Evolutionary conservation across 2,797 vertebrate genomes (phyloP), one percentile per base, ranked within the genome.

Genomic region (Anisognathus igniventris): DNA sequence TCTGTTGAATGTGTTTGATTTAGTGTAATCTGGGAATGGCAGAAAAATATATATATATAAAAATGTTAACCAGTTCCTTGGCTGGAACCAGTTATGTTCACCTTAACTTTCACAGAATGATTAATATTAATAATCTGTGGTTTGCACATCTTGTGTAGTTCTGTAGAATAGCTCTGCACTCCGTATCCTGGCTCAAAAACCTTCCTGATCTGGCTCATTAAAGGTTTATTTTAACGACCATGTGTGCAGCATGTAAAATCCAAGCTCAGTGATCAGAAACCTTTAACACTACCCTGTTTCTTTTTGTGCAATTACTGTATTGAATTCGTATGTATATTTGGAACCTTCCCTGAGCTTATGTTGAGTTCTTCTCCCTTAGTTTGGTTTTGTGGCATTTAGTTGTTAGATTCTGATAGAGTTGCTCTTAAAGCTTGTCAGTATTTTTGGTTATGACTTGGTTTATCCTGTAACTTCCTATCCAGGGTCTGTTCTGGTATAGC

Each of bases 231-330:
- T 95, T 80, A 86, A 96, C 24, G 30, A 27, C 91, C 95, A 94
- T 86, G 79, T 97, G 91, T 96, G 93, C 96, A 96, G 88, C 93
- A 97, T 97, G 93, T 96, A 90, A 96, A 95, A 94, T 90, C 88
- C 93, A 93, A 82, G 66, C 92, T 96, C 91, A 77, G 90, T 68
- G 95, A 96, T 92, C 74, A 93, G n/a, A 90, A 92, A 88, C 92
- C 92, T 92, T 92, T 85, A 91, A 95, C 93, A 96, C 96, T 96
- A 92, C 82, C 75, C 96, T 95, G 35, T 95, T 93, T 93, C 77
- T 88, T 96, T 96, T 96, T 96, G 95, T 97, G 96, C 95, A 97
- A 96, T 97, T 97, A 97, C 96, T 97, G 97, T 97, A 97, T 95
- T 96, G 96, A 97, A 95, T 92, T 95, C 75, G 44, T 97, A 93